A percentile compares a stretch with the other conserved stretches of the same genome.
These are phyloP conservation scores for Lates calcarifer DNA, from an alignment of 2,113 vertebrate species.

Conservation along the genomic window DNA sequence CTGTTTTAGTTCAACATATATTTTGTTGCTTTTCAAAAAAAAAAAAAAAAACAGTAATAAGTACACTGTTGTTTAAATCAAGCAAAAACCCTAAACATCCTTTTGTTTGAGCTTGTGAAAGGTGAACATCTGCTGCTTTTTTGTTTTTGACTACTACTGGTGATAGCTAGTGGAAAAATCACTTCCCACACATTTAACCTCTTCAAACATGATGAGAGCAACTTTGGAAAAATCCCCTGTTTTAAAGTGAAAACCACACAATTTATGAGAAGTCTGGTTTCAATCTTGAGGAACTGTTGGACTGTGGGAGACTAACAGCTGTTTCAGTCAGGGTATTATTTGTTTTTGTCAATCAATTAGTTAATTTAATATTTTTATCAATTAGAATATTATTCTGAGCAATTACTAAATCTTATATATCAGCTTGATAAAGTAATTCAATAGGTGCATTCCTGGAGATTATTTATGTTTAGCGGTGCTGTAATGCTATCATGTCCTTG, in stretches of 20 bases:
- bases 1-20: background rate
- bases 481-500: constrained; percentile 12
- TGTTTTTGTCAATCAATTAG: background rate
- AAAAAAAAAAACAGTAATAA: background rate
- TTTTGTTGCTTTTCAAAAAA: background rate
- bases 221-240: constrained; percentile 25
- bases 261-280: constrained; percentile 3
- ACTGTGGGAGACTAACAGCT: background rate
- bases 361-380: background rate
- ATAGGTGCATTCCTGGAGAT: background rate
- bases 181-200: constrained; percentile 3
- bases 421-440: background rate
- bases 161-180: background rate
- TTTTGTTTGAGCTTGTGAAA: no score
- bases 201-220: background rate
- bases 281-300: background rate
- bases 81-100: no score
- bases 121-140: no score
- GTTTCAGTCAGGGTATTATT: background rate
- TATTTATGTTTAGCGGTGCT: background rate
- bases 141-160: no score
- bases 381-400: background rate
- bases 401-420: background rate
- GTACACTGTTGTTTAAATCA: no score
- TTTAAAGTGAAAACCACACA: constrained; percentile 22